Base-by-base conservation (phyloP, 1,140 invertebrate species). In the Diuraphis noxia region DNA sequence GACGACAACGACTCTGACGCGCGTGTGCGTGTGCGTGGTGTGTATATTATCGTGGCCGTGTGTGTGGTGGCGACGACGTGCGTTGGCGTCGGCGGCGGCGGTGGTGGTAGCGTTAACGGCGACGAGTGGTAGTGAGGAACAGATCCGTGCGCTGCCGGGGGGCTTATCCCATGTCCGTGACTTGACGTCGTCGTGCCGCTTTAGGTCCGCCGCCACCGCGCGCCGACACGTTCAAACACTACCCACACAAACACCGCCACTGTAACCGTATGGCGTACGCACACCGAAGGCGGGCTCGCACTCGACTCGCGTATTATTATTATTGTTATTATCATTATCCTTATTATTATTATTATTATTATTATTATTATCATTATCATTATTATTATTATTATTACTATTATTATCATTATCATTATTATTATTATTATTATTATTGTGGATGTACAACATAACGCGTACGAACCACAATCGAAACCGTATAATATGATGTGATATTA, bases 101-200 rank as follows among this genome's bases (percentile, higher is more conserved):
- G 43, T 43, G 63, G 43, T 10, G 77, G 79, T n/a, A 9, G 56
- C 56, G 56, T 30, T 41, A 34, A 38, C 38, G 41, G 43, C 34
- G 77, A 17, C 43, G 77, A 7, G 56, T 6, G 56, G 56, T 72
- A 6, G 77, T 2, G 41, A n/a, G 89, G 72, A 52, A 81, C 30
- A 43, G 41, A 40, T 91, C 89, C 72, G 77, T 46, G 43, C 41
- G 77, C 77, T 36, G 77, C 43, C 89, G 72, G 34, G 43, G 88
- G 89, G 77, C 7, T 82, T 82, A 91, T 82, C 89, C 89, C 89
- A 77, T 91, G 77, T 91, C 89, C 89, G 89, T 91, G 89, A 91
- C 89, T 91, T 89, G 72, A 82, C 89, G 89, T 91, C 72, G 88
- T 87, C 49, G 49, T 56, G 85, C 85, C 85, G 86, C 86, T 88